phyloP scores from a whole-genome alignment of 2,888 invertebrate species.

The Phragmatobia fuliginosa region DNA sequence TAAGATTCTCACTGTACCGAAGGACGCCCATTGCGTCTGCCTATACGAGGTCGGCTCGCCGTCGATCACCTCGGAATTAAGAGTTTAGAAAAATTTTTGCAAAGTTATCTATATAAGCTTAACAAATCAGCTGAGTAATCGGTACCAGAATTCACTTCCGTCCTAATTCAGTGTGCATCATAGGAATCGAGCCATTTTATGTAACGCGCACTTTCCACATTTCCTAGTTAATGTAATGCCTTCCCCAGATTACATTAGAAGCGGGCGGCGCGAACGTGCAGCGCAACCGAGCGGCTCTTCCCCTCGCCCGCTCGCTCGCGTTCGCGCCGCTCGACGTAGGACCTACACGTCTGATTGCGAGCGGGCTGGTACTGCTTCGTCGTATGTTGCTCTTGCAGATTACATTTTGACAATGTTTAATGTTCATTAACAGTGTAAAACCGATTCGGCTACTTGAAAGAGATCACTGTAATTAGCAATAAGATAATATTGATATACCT shows the following conservation, averaged over 20 bases:
- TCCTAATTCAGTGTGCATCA: slow-evolving; percentile 86
- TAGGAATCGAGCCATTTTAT: slow-evolving; percentile 87
- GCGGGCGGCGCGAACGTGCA: slow-evolving; percentile 49
- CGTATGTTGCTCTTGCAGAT: slow-evolving; percentile 76
- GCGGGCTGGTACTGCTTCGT: slow-evolving; percentile 84
- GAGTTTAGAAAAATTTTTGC: slow-evolving; percentile 82
- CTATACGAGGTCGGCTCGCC: slow-evolving; percentile 68
- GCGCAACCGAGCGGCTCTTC: slow-evolving; percentile 42
- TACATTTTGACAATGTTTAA: slow-evolving; percentile 67
- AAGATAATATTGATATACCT: slow-evolving; percentile 84
- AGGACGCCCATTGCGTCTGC: slow-evolving; percentile 71
- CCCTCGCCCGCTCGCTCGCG: slow-evolving; percentile 41
- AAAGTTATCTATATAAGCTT: slow-evolving; percentile 84
- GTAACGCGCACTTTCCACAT: slow-evolving; percentile 83
- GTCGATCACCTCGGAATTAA: slow-evolving; percentile 69
- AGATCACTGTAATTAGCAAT: slow-evolving; percentile 83
- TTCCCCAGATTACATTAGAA: slow-evolving; percentile 82
- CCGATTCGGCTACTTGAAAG: slow-evolving; percentile 78
- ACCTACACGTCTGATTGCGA: slow-evolving; percentile 61
- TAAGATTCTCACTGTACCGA: slow-evolving; percentile 83
- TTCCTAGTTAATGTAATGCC: slow-evolving; percentile 80
- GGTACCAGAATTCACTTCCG: slow-evolving; percentile 87
- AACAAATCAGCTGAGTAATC: slow-evolving; percentile 85
- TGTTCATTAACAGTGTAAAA: slow-evolving; percentile 68
- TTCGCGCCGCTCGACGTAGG: slow-evolving; percentile 38